Percentiles rank a stretch among this genome's conserved stretches.
Evolutionary conservation across 2,888 invertebrate species (phyloP).

Genomic region (Bursaphelenchus okinawaensis): DNA sequence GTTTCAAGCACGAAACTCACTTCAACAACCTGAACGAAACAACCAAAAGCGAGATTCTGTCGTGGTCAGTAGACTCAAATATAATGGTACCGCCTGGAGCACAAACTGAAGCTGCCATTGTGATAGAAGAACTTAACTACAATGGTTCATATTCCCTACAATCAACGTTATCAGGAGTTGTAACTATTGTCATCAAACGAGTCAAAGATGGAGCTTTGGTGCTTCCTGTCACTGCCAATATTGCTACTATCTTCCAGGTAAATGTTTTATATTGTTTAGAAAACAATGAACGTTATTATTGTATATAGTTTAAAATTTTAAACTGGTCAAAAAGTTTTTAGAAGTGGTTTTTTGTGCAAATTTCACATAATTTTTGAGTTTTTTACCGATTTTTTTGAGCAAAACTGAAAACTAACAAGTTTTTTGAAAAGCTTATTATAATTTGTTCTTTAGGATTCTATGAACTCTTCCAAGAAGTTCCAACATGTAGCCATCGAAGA

Average conservation of each 20-base stretch:
- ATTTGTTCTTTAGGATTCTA: conserved; percentile 18
- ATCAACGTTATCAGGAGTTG: conserved; percentile 50
- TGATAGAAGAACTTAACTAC: conserved; percentile 61
- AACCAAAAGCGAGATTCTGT: conserved; percentile 58
- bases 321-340: too few relatives aligned
- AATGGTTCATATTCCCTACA: conserved; percentile 58
- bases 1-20: conserved; percentile 58
- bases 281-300: too few relatives aligned
- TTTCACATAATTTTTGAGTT: too few relatives aligned
- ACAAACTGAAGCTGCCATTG: conserved; percentile 60
- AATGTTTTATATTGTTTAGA: too few relatives aligned
- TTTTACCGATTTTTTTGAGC: too few relatives aligned
- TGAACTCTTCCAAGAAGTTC: conserved; percentile 31
- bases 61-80: conserved; percentile 62
- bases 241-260: conserved; percentile 49
- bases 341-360: too few relatives aligned
- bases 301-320: too few relatives aligned
- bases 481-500: conserved; percentile 41
- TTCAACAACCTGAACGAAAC: conserved; percentile 58
- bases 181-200: conserved; percentile 47
- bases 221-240: conserved; percentile 49
- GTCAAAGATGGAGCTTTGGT: conserved; percentile 41
- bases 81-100: conserved; percentile 59
- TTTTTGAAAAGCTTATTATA: not conserved
- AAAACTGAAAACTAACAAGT: too few relatives aligned